A percentile compares a stretch with the other conserved stretches of the same genome.
phyloP scores from a whole-genome alignment of 2,797 vertebrate species.

The Cichlasoma orientale region DNA sequence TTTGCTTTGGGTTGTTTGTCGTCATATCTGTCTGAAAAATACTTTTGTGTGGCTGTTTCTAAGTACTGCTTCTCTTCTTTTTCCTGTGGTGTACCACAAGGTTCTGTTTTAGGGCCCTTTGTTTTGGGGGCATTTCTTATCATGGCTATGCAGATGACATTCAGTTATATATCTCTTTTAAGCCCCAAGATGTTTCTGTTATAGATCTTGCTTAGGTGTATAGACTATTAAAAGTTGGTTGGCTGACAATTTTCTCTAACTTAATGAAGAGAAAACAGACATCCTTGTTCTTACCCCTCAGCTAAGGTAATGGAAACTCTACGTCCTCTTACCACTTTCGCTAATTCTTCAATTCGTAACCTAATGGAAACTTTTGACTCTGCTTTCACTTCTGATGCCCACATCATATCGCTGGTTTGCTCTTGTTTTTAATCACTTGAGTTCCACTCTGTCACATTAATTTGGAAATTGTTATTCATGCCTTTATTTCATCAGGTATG shows the following conservation, averaged over 20 bases:
- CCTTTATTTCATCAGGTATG: too few relatives aligned
- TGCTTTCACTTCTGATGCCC: neutral
- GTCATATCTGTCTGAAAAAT: too few relatives aligned
- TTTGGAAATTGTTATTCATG: too few relatives aligned
- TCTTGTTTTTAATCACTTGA: neutral
- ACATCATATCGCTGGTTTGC: neutral
- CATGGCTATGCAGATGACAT: neutral
- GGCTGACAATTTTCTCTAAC: neutral
- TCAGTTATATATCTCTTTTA: neutral
- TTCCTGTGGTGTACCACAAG: too few relatives aligned
- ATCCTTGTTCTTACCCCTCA: neutral
- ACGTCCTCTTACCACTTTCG: neutral
- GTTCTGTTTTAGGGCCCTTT: neutral
- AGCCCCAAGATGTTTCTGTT: neutral
- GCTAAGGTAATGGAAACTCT: neutral
- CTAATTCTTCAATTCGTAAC: neutral
- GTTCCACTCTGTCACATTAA: too few relatives aligned
- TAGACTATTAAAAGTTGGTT: neutral
- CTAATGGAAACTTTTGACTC: neutral
- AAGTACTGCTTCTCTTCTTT: too few relatives aligned
- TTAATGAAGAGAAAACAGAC: neutral
- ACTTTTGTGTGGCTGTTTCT: too few relatives aligned
- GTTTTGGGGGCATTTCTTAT: neutral
- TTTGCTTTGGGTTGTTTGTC: too few relatives aligned
- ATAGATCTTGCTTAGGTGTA: neutral